phyloP scores from a whole-genome alignment of 2,797 vertebrate species.

The Perodicticus potto region DNA sequence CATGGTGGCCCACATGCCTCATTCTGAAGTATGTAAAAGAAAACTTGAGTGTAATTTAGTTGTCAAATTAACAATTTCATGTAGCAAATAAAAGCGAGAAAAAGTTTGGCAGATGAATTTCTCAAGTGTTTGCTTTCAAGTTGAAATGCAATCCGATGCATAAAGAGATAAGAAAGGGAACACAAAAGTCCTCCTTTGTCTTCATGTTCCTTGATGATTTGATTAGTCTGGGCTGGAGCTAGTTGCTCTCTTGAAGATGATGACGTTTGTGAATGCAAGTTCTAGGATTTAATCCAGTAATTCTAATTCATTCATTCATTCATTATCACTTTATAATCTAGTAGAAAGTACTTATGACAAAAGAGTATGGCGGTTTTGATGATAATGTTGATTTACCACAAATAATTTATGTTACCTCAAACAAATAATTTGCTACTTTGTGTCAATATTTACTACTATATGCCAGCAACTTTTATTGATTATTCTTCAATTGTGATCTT shows the following conservation, averaged over 20 bases:
- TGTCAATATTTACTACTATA: neutral
- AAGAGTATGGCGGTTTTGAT: neutral
- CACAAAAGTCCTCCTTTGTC: neutral
- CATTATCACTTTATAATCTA: neutral
- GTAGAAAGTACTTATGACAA: neutral
- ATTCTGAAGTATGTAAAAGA: conserved; percentile 27
- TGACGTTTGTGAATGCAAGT: neutral
- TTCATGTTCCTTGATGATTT: neutral
- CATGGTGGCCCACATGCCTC: conserved; percentile 48
- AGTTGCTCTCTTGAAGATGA: neutral
- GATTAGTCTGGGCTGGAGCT: neutral
- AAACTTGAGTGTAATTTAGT: conserved; percentile 52
- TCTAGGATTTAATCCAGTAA: neutral
- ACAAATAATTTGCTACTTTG: neutral
- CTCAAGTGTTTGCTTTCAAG: neutral
- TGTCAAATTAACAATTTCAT: conserved; percentile 42
- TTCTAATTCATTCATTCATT: neutral
- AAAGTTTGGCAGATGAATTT: neutral
- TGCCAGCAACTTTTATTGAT: neutral
- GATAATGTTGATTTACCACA: neutral
- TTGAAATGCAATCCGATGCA: neutral
- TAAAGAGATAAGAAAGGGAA: neutral
- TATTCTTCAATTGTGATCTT: neutral
- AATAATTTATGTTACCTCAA: neutral
- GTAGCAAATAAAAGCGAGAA: neutral